These are phyloP conservation scores for Paratrypauchen microcephalus DNA, from an alignment of 2,797 vertebrate genomes.

Conservation along the genomic window DNA sequence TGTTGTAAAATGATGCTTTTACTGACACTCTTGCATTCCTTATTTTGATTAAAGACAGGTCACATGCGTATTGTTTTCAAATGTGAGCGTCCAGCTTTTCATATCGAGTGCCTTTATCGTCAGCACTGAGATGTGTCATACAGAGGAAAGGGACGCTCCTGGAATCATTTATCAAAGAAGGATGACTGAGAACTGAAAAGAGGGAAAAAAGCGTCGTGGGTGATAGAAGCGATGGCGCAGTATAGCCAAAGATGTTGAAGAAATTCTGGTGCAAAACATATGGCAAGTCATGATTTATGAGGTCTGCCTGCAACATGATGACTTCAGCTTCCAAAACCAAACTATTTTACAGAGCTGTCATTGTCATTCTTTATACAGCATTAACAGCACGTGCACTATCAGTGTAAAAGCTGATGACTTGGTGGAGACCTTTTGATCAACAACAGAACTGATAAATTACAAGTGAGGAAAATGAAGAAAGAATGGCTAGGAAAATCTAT, in stretches of 20 bases:
- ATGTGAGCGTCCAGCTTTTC: conserved; percentile 31
- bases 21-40: conserved; percentile 46
- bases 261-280: conserved; percentile 38
- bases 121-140: conserved; percentile 75
- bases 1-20: conserved; percentile 41
- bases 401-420: not conserved
- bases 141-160: conserved; percentile 52
- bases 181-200: conserved; percentile 42
- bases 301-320: conserved; percentile 39
- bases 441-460: not conserved
- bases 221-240: conserved; percentile 20
- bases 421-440: not conserved
- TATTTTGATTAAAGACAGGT: conserved; percentile 55
- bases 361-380: conserved; percentile 5
- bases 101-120: conserved; percentile 40
- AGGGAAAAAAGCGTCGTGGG: conserved; percentile 23
- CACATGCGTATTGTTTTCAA: conserved; percentile 19
- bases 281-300: conserved; percentile 53
- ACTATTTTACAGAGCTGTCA: conserved; percentile 30
- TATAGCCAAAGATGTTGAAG: conserved; percentile 13
- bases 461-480: not conserved
- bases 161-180: conserved; percentile 43
- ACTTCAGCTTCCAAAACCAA: conserved; percentile 41
- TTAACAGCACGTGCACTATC: conserved; percentile 8
- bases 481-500: not conserved